Conservation (phyloP, 2,888 invertebrate species). For the Pegoplata infirma region DNA sequence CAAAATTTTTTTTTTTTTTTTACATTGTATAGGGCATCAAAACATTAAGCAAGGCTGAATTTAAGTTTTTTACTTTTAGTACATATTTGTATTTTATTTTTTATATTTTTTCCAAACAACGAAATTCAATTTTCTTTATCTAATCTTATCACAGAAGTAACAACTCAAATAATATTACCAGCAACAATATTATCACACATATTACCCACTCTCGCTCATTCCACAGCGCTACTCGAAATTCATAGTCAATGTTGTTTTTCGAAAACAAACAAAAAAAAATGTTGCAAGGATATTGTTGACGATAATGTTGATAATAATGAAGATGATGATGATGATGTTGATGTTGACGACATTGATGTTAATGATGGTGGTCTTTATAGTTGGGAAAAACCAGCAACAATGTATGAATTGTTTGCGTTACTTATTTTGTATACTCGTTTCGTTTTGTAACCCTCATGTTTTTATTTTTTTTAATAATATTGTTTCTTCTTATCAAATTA, state of each 20-base stretch:
- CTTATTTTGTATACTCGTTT: background rate
- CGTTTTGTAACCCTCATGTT: background rate
- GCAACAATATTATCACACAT: background rate
- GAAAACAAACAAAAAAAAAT: background rate
- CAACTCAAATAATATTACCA: background rate
- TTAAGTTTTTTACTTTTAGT: no score
- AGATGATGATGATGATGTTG: background rate
- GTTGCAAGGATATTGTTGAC: background rate
- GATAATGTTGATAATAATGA: background rate
- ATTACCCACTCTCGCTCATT: background rate
- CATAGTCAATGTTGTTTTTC: background rate
- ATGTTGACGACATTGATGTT: no score
- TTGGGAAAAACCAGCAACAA: background rate
- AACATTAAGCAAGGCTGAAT: no score
- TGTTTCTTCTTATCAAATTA: background rate
- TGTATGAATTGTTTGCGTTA: background rate
- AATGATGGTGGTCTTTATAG: background rate
- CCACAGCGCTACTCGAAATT: background rate
- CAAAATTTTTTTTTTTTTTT: no score
- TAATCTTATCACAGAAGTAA: conserved; percentile 52
- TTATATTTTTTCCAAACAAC: conserved; percentile 26
- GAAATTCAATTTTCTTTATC: conserved; percentile 63
- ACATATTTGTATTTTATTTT: no score
- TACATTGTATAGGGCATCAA: no score
- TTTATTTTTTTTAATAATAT: no score